Base-by-base conservation (phyloP, 2,797 vertebrate species). In the Momotus momota region DNA sequence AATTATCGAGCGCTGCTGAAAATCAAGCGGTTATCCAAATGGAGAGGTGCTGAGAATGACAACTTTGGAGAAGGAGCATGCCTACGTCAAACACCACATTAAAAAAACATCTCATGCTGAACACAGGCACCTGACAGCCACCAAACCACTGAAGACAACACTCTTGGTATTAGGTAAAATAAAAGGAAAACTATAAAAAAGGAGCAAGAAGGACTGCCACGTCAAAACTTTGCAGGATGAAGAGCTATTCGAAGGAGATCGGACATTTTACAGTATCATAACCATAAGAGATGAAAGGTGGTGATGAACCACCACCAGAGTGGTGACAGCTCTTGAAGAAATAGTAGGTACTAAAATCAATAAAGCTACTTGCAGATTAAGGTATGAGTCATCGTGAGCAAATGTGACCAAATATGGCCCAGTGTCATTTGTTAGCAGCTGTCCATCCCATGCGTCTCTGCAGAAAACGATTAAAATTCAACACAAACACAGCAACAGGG, bases 321-420 rank as follows among this genome's bases (percentile, higher is more conserved):
- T 3, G 18, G 88, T 88, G 95, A 96, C 95, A 94, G 93, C 73
- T 96, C 70, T 22, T 80, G 92, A 86, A 95, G 81, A 96, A 97
- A 94, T 78, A 89, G 78, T 70, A 87, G 86, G 86, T 91, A 92
- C 93, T 82, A 93, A 96, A 97, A 97, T 96, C 95, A 91, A 93
- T 96, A 95, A 71, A 96, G 64, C 82, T 77, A 93, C 90, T 96
- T 96, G 94, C 93, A 95, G 91, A 96, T 96, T 62, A 94, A 94
- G 83, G 91, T 80, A 92, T 96, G 94, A 96, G 90, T 96, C 96
- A 95, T 74, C 11, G 1, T 41, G 54, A 82, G 92, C 90, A 95
- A 90, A 81, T 70, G 92, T 86, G 84, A 86, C 94, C 82, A 86
- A 91, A 93, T 83, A 66, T 6, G 84, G 91, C 88, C 92, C 31